Percentiles rank a stretch among this genome's conserved stretches.
Evolutionary conservation across 2,797 vertebrate genomes (phyloP).

Genomic region (Dendrocincla tyrannina): DNA sequence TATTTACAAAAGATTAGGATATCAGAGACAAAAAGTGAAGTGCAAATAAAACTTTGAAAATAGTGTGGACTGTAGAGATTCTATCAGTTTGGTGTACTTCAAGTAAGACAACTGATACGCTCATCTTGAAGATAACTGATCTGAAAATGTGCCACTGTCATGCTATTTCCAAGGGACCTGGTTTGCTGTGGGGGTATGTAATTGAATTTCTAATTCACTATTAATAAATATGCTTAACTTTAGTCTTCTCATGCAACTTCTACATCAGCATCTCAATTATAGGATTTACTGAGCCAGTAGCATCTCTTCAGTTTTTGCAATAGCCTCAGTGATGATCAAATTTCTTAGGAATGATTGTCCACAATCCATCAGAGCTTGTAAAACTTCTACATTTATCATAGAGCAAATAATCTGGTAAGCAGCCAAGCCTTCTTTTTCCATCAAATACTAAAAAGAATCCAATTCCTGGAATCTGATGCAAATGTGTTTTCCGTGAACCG

Average conservation of each 20-base stretch:
- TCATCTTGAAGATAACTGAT: neutral
- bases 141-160: neutral
- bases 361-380: constrained; percentile 52
- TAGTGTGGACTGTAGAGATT: neutral
- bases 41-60: neutral
- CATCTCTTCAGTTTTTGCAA: constrained; percentile 69
- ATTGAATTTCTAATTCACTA: neutral
- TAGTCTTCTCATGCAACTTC: neutral
- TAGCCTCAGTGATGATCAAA: constrained; percentile 68
- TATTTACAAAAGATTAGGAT: neutral
- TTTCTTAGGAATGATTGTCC: constrained; percentile 70
- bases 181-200: neutral
- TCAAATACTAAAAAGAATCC: constrained; percentile 41
- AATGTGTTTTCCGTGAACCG: constrained; percentile 49
- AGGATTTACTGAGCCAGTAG: constrained; percentile 62
- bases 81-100: neutral
- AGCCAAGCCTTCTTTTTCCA: constrained; percentile 70
- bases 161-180: neutral
- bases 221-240: neutral
- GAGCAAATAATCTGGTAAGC: constrained; percentile 67
- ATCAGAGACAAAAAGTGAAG: neutral
- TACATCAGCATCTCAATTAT: neutral
- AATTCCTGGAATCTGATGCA: constrained; percentile 49
- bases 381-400: constrained; percentile 62
- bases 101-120: neutral